A percentile compares a stretch with the other conserved stretches of the same genome.
Evolutionary conservation across 2,113 vertebrate species (phyloP).

Genomic region (Cheirogaleus medius): DNA sequence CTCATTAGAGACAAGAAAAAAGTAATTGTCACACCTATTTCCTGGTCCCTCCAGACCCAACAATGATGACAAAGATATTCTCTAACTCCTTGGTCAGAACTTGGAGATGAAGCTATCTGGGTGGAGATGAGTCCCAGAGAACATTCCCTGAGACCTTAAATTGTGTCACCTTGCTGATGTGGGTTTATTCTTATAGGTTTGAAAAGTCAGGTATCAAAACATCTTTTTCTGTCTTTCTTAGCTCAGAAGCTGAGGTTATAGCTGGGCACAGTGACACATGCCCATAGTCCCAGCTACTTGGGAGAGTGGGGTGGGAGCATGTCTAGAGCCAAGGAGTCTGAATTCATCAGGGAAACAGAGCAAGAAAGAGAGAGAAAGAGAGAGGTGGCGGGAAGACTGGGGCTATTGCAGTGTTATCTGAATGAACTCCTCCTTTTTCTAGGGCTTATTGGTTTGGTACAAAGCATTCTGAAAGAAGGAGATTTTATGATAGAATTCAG

Average conservation of each 20-base stretch:
- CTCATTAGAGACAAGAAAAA: constrained; percentile 37
- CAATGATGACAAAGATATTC: not conserved
- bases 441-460: not conserved
- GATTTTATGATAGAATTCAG: not conserved
- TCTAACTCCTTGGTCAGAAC: not conserved
- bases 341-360: no score
- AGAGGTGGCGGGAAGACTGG: no score
- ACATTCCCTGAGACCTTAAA: not conserved
- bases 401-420: no score
- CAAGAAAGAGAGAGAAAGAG: no score
- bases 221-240: not conserved
- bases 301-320: no score
- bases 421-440: no score
- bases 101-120: not conserved
- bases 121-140: not conserved
- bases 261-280: no score
- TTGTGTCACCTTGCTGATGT: not conserved
- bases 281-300: no score
- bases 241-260: not conserved
- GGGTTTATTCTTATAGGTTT: not conserved
- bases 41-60: not conserved
- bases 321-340: no score
- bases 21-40: not conserved
- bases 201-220: not conserved
- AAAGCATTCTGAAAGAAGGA: not conserved